These are phyloP conservation scores for Yponomeuta plumbellus DNA, from an alignment of 2,888 invertebrate species.

Conservation along the genomic window DNA sequence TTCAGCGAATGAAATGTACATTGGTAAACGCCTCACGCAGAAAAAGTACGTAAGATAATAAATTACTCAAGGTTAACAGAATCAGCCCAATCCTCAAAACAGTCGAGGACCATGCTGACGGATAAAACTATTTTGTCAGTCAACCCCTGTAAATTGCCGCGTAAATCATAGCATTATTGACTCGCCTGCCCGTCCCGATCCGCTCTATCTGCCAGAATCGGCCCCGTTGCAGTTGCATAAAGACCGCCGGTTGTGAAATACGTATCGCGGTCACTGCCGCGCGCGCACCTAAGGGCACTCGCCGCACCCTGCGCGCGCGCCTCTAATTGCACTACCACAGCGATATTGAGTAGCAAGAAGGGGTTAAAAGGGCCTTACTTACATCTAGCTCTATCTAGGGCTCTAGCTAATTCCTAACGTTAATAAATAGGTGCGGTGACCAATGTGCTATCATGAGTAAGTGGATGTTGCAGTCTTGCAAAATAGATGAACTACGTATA, in stretches of 20 bases:
- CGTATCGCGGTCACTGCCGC: conserved; percentile 73
- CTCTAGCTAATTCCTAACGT: no score
- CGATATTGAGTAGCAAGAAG: no score
- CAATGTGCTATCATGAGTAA: no score
- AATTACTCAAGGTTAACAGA: neutral
- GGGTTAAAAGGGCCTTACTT: no score
- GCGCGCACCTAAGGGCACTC: conserved; percentile 52
- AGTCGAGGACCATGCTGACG: neutral
- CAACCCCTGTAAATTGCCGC: neutral
- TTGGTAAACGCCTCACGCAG: no score
- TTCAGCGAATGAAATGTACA: no score
- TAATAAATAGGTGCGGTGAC: no score
- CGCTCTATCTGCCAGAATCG: neutral
- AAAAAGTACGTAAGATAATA: no score
- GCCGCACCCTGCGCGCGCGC: conserved; percentile 51
- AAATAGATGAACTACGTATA: no score
- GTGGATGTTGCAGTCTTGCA: no score
- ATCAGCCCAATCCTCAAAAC: neutral
- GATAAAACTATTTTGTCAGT: neutral
- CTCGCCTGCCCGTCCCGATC: neutral
- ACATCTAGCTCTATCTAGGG: no score
- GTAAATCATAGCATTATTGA: neutral
- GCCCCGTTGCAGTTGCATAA: conserved; percentile 67
- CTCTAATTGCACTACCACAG: conserved; percentile 20
- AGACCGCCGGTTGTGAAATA: conserved; percentile 51